phyloP scores from a whole-genome alignment of 2,113 vertebrate species.

The Pedetes capensis region DNA sequence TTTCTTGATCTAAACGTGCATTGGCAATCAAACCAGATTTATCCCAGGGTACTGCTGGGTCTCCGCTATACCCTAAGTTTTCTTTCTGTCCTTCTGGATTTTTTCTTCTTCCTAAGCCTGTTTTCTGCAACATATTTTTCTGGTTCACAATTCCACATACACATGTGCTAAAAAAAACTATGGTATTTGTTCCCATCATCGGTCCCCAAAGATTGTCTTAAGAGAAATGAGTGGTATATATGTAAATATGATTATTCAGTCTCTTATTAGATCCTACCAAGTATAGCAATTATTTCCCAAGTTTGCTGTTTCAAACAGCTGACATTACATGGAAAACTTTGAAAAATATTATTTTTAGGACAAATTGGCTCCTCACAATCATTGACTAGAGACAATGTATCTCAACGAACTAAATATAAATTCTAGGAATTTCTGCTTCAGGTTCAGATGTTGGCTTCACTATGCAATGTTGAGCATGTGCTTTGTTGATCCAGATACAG shows the following conservation, averaged over 20 bases:
- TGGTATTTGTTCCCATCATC: slow-evolving; percentile 26
- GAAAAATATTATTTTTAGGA: slow-evolving; percentile 67
- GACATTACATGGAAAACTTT: slow-evolving; percentile 67
- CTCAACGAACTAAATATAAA: slow-evolving; percentile 7
- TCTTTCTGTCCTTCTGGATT: slow-evolving; percentile 9
- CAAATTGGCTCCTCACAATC: slow-evolving; percentile 56
- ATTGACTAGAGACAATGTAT: slow-evolving; percentile 39
- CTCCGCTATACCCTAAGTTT: not conserved
- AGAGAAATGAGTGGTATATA: not conserved
- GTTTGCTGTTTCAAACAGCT: slow-evolving; percentile 70
- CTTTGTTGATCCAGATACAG: not conserved
- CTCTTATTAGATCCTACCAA: slow-evolving; percentile 26
- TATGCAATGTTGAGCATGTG: not conserved
- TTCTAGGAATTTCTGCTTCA: slow-evolving; percentile 48
- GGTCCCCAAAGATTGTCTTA: not conserved
- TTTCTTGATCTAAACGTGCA: not conserved
- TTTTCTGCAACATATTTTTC: slow-evolving; percentile 27
- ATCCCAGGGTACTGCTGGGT: not conserved
- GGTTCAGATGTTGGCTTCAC: not conserved
- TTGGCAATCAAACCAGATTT: not conserved
- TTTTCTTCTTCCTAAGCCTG: slow-evolving; percentile 32
- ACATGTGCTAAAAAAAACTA: not conserved
- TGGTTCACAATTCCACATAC: not conserved
- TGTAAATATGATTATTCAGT: slow-evolving; percentile 28
- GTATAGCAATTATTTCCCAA: slow-evolving; percentile 42